Base-by-base conservation (phyloP, 1,140 invertebrate species). In the Drusus annulatus region DNA sequence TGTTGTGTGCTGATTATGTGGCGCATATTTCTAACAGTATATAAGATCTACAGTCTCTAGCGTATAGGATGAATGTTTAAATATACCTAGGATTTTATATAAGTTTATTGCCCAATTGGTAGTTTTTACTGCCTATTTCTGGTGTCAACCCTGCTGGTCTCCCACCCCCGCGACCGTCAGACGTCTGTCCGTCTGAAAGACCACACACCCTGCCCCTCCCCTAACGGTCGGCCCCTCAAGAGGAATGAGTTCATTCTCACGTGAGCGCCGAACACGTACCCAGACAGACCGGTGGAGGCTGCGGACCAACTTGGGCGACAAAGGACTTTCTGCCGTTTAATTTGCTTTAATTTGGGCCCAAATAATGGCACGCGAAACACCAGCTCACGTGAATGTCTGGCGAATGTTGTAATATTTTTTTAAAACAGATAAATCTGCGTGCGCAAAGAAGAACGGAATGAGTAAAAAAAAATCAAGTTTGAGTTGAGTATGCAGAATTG, bases 101-200 rank as follows among this genome's bases (percentile, higher is more conserved):
- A n/a, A n/a, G n/a, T n/a, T n/a, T n/a, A n/a, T n/a, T n/a, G n/a
- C n/a, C n/a, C n/a, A n/a, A n/a, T n/a, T n/a, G n/a, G n/a, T n/a
- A n/a, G n/a, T n/a, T n/a, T n/a, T n/a, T n/a, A n/a, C n/a, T 16
- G 17, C 62, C 23, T 19, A 8, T 51, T 45, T 62, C 65, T 23
- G 17, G 25, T 71, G 52, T 21, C 28, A 45, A 36, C 68, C 73
- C 8, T 54, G 50, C n/a, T 15, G 28, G 7, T 69, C 15, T 7
- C 65, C 36, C 60, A 25, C 60, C 60, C 60, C 19, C 31, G 36
- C 36, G 17, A n/a, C 50, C 45, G 16, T 45, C 51, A 78, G 75
- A 77, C 80, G 76, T 60, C 68, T 71, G 77, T 81, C 77, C 58
- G 80, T 81, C 80, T 81, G 80, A 65, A 51, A 54, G 50, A 50